Evolutionary conservation across 1,140 invertebrate genomes (phyloP).

Genomic region (Brachionus asplanchnoidis): DNA sequence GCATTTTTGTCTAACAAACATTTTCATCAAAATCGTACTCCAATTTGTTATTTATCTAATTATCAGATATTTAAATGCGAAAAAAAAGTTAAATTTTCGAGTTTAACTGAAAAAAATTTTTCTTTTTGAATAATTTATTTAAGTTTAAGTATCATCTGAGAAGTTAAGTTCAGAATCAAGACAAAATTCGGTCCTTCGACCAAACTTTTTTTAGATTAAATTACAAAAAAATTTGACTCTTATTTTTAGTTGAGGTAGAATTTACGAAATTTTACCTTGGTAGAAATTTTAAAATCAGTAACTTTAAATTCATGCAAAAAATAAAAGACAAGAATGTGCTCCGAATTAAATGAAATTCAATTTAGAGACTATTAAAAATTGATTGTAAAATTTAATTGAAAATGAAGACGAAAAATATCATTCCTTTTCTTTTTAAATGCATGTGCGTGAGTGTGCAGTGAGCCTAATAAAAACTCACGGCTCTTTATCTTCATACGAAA

Average conservation of each 20-base stretch:
- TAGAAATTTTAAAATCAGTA: background rate
- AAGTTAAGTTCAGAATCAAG: no score
- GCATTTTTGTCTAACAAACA: no score
- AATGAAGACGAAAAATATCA: background rate
- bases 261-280: background rate
- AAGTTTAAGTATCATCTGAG: background rate
- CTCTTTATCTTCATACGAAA: background rate
- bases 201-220: no score
- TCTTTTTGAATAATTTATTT: background rate
- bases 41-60: background rate
- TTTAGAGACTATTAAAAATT: background rate
- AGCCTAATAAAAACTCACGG: background rate
- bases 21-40: no score
- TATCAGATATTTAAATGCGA: background rate
- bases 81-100: background rate
- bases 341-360: background rate
- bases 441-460: background rate
- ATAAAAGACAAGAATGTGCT: background rate
- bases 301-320: background rate
- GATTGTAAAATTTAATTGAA: background rate
- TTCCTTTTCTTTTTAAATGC: background rate
- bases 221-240: background rate
- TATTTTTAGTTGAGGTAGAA: background rate
- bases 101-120: no score
- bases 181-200: no score